phyloP scores from a whole-genome alignment of 2,113 vertebrate genomes.

The Lagenorhynchus albirostris region DNA sequence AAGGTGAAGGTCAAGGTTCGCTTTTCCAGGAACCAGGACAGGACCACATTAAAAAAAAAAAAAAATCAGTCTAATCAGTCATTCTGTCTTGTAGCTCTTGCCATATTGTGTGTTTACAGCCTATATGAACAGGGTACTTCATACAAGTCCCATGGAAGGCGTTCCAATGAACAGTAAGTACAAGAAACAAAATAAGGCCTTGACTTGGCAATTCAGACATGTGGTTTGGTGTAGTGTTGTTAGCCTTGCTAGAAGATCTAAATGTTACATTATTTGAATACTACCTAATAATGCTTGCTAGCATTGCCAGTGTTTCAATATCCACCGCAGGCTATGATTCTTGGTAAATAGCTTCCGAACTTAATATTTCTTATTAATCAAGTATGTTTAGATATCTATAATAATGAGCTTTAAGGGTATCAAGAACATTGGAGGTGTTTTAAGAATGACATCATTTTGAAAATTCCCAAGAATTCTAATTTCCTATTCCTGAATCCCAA shows the following conservation, averaged over 20 bases:
- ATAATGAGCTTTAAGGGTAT: not conserved
- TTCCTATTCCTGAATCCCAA: not conserved
- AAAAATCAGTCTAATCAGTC: not conserved
- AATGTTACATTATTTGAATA: not conserved
- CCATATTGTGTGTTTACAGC: not conserved
- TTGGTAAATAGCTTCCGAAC: not conserved
- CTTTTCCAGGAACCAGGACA: not conserved
- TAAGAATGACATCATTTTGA: not conserved
- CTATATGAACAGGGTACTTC: not conserved
- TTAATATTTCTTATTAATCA: not conserved
- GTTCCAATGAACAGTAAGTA: not conserved
- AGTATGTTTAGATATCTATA: not conserved
- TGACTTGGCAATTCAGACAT: not conserved
- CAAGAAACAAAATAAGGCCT: not conserved
- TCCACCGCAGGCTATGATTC: not conserved
- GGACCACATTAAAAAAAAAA: not conserved
- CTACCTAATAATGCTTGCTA: not conserved
- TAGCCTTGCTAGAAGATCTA: not conserved
- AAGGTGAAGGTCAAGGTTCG: not conserved
- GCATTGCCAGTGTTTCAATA: not conserved
- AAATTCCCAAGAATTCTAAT: not conserved
- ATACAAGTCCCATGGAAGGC: not conserved
- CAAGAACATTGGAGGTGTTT: not conserved
- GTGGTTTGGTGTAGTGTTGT: not conserved
- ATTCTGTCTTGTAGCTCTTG: not conserved